Evolutionary conservation across 2,888 invertebrate species (phyloP).

Genomic region (Molorchus minor): DNA sequence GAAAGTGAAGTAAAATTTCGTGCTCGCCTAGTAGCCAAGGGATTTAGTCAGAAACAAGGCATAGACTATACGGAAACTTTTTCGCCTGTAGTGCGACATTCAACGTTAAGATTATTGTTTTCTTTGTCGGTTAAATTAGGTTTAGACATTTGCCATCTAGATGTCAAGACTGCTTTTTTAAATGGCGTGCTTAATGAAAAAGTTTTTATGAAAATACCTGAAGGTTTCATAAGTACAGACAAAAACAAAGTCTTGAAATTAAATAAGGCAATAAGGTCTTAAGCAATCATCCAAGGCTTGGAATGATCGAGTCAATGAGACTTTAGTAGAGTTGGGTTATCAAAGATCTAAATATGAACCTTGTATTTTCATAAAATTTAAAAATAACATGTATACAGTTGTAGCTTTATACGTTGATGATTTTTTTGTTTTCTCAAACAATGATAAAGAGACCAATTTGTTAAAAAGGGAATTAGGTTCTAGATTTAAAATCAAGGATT

Average conservation of each 20-base stretch:
- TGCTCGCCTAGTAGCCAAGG: constrained; percentile 16
- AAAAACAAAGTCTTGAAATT: constrained; percentile 32
- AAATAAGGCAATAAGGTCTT: constrained; percentile 34
- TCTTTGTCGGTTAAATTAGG: neutral
- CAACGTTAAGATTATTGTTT: neutral
- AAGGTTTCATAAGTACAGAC: constrained; percentile 7
- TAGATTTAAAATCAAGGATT: neutral
- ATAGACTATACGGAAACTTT: constrained; percentile 3
- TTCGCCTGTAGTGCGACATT: neutral
- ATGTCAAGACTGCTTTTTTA: constrained; percentile 16
- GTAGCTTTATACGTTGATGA: constrained; percentile 12
- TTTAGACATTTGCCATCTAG: constrained; percentile 10
- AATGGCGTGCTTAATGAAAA: constrained; percentile 25
- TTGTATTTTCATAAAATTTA: constrained; percentile 7
- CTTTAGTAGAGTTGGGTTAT: constrained; percentile 8
- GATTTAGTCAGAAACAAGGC: constrained; percentile 6
- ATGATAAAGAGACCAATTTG: neutral
- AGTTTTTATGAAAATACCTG: constrained; percentile 16
- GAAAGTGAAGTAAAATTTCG: constrained; percentile 14
- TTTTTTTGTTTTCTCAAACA: too few species aligned
- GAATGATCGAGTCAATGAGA: constrained; percentile 17
- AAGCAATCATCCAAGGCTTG: constrained; percentile 33
- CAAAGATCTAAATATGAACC: constrained; percentile 10
- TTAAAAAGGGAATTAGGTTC: neutral
- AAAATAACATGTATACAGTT: neutral